These are phyloP conservation scores for Avahi laniger DNA, from an alignment of 2,797 vertebrate species.

Conservation along the genomic window DNA sequence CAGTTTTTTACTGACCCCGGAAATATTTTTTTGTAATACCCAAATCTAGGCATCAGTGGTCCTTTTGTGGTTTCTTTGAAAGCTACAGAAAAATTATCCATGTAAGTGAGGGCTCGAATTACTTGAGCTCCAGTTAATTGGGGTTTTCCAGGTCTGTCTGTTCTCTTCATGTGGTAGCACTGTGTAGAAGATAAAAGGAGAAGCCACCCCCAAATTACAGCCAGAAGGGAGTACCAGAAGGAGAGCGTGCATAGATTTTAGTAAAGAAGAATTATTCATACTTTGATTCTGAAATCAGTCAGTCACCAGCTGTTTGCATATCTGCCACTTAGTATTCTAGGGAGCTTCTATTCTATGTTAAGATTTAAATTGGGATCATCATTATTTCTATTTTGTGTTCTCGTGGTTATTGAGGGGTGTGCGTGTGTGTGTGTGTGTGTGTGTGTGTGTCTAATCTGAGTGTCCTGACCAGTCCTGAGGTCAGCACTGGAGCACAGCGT, in stretches of 20 bases:
- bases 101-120: background rate
- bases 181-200: background rate
- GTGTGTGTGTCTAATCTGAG: background rate
- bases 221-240: background rate
- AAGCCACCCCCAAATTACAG: background rate
- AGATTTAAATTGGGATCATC: background rate
- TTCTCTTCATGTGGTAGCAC: background rate
- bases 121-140: background rate
- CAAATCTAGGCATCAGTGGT: background rate
- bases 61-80: background rate
- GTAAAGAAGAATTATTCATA: background rate
- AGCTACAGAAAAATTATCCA: background rate
- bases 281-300: background rate
- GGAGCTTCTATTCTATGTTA: background rate
- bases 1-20: background rate
- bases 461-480: background rate
- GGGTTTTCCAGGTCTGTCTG: background rate
- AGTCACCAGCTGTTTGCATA: background rate
- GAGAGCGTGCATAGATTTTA: background rate
- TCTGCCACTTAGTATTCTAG: background rate
- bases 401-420: background rate
- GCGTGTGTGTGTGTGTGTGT: too few species aligned
- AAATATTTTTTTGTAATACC: background rate
- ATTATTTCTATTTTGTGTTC: background rate
- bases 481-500: background rate